Conservation (phyloP, 1,140 invertebrate genomes). For the Camponotus floridanus region DNA sequence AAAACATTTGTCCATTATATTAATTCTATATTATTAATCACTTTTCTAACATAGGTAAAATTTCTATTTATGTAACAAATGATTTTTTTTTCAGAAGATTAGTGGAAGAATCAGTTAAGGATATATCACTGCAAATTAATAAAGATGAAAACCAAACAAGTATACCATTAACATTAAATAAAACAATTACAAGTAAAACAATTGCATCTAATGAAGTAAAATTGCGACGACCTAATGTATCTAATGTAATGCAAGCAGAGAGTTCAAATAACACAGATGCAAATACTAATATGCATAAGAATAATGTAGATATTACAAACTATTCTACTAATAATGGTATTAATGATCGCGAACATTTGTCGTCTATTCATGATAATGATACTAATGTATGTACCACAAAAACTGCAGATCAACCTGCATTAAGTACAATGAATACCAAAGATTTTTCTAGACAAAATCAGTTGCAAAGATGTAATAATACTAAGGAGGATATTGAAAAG, state of each 20-base stretch:
- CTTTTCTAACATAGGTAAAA: background rate
- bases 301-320: background rate
- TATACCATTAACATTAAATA: background rate
- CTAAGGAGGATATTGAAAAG: background rate
- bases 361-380: background rate
- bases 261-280: background rate
- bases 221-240: slow-evolving; percentile 8
- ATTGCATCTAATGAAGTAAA: background rate
- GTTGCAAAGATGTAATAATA: background rate
- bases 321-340: background rate
- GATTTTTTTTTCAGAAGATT: background rate
- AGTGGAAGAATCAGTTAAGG: background rate
- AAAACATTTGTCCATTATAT: background rate
- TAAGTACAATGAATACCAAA: background rate
- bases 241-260: background rate
- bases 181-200: background rate
- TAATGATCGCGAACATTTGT: background rate
- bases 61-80: background rate
- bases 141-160: slow-evolving; percentile 8
- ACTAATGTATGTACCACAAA: background rate
- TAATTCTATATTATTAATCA: slow-evolving; percentile 5
- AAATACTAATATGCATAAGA: background rate
- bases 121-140: background rate
- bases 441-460: background rate
- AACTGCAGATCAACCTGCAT: background rate